A percentile compares a stretch with the other conserved stretches of the same genome.
phyloP scores from a whole-genome alignment of 2,888 invertebrate species.

The Protodeltote pygarga region DNA sequence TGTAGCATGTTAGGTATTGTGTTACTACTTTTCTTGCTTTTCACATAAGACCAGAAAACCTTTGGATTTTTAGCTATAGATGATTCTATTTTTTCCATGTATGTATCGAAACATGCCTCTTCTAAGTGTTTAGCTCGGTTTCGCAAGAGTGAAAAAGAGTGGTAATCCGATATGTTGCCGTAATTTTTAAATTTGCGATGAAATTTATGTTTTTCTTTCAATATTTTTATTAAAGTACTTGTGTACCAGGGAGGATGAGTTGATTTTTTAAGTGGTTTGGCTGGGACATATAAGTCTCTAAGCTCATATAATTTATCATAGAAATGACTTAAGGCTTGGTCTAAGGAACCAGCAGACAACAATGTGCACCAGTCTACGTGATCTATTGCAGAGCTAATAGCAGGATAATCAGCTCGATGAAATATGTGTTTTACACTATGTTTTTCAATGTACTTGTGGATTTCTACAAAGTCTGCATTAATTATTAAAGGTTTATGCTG shows the following conservation, averaged over 20 bases:
- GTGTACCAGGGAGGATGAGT: background rate
- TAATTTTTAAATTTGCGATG: conserved; percentile 2
- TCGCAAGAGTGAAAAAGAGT: conserved; percentile 1
- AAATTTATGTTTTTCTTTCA: conserved; percentile 9
- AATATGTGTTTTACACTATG: background rate
- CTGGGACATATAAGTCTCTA: background rate
- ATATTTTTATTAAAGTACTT: background rate
- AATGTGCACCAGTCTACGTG: background rate
- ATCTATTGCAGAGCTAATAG: background rate
- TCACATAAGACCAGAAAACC: background rate
- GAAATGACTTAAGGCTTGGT: background rate
- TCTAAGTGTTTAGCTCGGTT: background rate
- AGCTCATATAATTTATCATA: conserved; percentile 1
- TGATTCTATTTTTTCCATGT: background rate
- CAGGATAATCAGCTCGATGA: background rate
- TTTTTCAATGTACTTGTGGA: background rate
- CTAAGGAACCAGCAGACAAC: background rate
- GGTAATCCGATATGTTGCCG: conserved; percentile 2
- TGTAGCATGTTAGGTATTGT: background rate
- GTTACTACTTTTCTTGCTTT: background rate
- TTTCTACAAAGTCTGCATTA: background rate
- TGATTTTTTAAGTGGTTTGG: background rate
- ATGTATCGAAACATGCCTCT: background rate
- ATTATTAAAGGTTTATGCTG: conserved; percentile 6
- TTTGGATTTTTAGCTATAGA: background rate